Base-by-base conservation (phyloP, 2,888 invertebrate genomes). In the Napeogenes inachia region DNA sequence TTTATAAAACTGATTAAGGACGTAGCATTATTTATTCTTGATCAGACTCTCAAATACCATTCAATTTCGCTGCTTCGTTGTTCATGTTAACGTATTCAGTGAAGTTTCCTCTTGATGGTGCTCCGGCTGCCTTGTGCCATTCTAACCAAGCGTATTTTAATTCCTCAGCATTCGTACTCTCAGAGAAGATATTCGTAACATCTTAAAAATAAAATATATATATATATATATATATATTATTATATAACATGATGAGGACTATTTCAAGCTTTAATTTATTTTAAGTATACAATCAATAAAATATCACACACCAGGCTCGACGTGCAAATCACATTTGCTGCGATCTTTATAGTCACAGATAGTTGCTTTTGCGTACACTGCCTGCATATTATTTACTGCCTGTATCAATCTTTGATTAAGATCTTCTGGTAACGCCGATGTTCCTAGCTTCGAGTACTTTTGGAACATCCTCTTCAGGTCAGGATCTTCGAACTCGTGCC, bases 41-140 rank as follows among this genome's bases (percentile, higher is more conserved):
- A 35, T 35, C 6, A 35, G 6, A 35, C 35, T 35, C 35, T 6
- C 35, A 74, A 77, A 80, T 81, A 94, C 94, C 94, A 71, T 95
- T 95, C 59, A 95, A 80, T 68, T 90, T 89, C 3, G 95, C 95
- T 5, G 94, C 94, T 79, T 95, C 94, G 64, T 94, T 94, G 64
- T 92, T 87, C 71, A 95, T 86, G 54, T 90, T 86, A 0, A 95
- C 92, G 73, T 95, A 95, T 67, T 93, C 92, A 62, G 92, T 91
- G 75, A 93, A 96, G 65, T 92, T 80, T 2, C 87, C 79, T 57
- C 92, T 92, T 2, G 94, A 92, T 12, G 93, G 91, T 38, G 94
- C 93, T 0, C 95, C 95, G 0, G 94, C 94, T 42, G 92, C 93
- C 64, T 94, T 93, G 71, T 97, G 93, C 95, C 96, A 98, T 74